Percentiles rank a stretch among this genome's conserved stretches.
Evolutionary conservation across 2,797 vertebrate genomes (phyloP).

Genomic region (Graptemys geographica): DNA sequence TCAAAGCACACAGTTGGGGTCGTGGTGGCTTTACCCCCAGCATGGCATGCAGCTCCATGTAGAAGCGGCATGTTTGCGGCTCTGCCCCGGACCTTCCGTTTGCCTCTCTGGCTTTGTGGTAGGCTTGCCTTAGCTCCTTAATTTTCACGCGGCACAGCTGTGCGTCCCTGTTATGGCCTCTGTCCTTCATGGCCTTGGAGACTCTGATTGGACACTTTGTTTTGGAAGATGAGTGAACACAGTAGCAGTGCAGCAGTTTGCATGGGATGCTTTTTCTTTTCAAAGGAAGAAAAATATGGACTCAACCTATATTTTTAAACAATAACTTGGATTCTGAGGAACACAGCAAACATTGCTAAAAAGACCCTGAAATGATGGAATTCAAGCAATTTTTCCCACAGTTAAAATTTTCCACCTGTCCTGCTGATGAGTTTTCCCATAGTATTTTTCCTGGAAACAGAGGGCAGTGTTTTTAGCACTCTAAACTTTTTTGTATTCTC

Average conservation of each 20-base stretch:
- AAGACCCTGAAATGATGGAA: background rate
- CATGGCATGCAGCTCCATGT: no score
- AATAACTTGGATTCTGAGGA: background rate
- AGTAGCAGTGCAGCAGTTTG: background rate
- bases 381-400: no score
- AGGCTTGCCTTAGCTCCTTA: no score
- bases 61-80: no score
- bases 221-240: background rate
- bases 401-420: no score
- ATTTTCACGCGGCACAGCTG: no score
- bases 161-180: no score
- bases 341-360: background rate
- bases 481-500: background rate
- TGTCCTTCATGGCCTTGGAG: no score
- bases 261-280: background rate
- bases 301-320: background rate
- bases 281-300: background rate
- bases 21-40: no score
- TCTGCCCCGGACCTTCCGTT: no score
- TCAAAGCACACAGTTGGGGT: no score
- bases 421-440: background rate
- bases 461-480: background rate
- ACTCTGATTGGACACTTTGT: background rate
- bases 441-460: background rate
- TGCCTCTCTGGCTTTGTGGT: no score